These are phyloP conservation scores for Labeo rohita DNA, from an alignment of 2,113 vertebrate genomes.

Conservation along the genomic window DNA sequence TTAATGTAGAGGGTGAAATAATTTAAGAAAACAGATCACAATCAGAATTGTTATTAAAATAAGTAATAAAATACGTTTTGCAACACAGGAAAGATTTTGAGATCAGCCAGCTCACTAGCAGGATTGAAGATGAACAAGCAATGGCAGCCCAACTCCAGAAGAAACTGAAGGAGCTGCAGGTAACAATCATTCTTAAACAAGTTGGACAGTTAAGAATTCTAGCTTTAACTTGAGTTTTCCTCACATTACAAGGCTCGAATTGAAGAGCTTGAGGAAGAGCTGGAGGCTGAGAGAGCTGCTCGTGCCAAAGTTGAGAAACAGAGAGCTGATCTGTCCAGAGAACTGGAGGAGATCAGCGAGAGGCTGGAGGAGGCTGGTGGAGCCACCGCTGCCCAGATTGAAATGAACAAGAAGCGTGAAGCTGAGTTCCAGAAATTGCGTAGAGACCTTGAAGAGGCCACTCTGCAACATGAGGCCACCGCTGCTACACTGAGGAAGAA, in stretches of 20 bases:
- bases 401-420: conserved; percentile 89
- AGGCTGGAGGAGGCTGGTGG: conserved; percentile 87
- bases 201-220: not conserved
- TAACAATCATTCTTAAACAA: conserved; percentile 49
- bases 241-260: conserved; percentile 73
- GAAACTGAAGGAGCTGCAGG: conserved; percentile 90
- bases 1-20: not conserved
- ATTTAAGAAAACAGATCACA: not conserved
- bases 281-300: conserved; percentile 79
- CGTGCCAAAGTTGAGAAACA: conserved; percentile 85
- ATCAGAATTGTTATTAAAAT: not conserved
- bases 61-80: not conserved
- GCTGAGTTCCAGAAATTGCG: conserved; percentile 83
- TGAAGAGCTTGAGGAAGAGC: conserved; percentile 84
- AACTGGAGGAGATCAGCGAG: conserved; percentile 92
- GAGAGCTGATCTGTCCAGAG: conserved; percentile 82
- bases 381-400: conserved; percentile 82
- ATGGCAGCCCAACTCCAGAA: conserved; percentile 83
- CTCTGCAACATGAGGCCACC: conserved; percentile 82
- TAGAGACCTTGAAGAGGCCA: conserved; percentile 84
- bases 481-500: conserved; percentile 81
- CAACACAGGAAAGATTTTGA: conserved; percentile 83
- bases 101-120: conserved; percentile 79
- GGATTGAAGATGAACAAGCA: conserved; percentile 86
- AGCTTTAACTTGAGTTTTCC: not conserved